Percentiles rank a stretch among this genome's conserved stretches.
Conservation (phyloP, 2,888 invertebrate genomes). For the Patella pellucida region DNA sequence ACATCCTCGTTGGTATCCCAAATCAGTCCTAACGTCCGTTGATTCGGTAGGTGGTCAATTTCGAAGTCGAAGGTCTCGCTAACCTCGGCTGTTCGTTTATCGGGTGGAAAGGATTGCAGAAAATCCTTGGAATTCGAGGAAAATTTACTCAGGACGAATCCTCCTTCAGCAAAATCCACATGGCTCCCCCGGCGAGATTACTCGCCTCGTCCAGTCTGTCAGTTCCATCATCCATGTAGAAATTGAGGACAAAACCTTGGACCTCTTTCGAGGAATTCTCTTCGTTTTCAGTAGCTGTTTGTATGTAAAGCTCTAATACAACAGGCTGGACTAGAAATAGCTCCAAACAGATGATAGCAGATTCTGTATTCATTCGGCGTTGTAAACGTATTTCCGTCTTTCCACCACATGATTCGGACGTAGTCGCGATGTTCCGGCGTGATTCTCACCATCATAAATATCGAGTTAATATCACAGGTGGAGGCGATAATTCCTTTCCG, state of each 20-base stretch:
- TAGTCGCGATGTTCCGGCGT: not conserved
- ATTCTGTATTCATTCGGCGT: not conserved
- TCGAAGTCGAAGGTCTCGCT: not conserved
- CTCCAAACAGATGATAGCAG: not conserved
- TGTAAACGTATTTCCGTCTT: not conserved
- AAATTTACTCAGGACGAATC: not conserved
- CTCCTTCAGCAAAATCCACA: not conserved
- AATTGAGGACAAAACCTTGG: not conserved
- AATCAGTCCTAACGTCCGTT: not conserved
- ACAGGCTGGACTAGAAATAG: conserved; percentile 1
- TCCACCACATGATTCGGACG: not conserved
- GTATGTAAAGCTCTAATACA: not conserved
- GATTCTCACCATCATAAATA: conserved; percentile 1
- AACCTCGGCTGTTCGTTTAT: not conserved
- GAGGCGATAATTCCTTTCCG: not conserved
- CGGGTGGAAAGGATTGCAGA: not conserved
- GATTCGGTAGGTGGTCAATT: not conserved
- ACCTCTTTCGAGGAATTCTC: not conserved
- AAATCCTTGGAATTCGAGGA: not conserved
- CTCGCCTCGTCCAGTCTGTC: not conserved
- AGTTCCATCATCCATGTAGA: not conserved
- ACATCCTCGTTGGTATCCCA: not conserved
- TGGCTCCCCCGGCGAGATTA: not conserved
- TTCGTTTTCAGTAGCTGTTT: not conserved
- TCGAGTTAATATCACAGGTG: not conserved